These are phyloP conservation scores for Drosophila azteca DNA, from an alignment of 1,140 invertebrate genomes.

Conservation along the genomic window DNA sequence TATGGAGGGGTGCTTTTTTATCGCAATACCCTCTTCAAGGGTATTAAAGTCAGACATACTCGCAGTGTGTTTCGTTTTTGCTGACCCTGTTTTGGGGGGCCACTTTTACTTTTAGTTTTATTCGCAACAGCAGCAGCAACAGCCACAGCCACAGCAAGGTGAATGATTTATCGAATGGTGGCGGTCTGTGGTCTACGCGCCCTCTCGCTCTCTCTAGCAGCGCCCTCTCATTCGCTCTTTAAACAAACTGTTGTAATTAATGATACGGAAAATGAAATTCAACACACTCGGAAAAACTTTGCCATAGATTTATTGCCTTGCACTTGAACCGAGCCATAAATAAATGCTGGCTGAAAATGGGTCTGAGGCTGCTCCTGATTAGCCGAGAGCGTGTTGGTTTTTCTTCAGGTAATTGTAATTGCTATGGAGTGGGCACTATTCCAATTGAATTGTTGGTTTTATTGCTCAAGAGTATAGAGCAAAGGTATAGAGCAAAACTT, in stretches of 20 bases:
- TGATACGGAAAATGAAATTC: slow-evolving; percentile 55
- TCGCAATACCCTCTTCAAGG: no score
- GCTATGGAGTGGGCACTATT: background rate
- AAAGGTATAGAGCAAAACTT: background rate
- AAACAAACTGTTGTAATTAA: slow-evolving; percentile 52
- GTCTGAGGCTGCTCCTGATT: slow-evolving; percentile 17
- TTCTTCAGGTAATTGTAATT: slow-evolving; percentile 22
- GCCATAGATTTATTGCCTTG: slow-evolving; percentile 50
- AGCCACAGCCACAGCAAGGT: slow-evolving; percentile 36
- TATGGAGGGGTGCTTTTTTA: no score
- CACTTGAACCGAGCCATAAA: slow-evolving; percentile 50
- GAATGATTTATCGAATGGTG: slow-evolving; percentile 60
- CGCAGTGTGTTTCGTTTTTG: background rate
- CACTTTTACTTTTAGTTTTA: slow-evolving; percentile 40
- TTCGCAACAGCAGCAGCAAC: slow-evolving; percentile 25
- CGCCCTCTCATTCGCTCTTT: slow-evolving; percentile 18
- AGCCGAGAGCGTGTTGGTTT: slow-evolving; percentile 31
- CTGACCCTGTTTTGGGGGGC: slow-evolving; percentile 16
- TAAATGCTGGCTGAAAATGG: slow-evolving; percentile 39
- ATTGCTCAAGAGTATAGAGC: background rate
- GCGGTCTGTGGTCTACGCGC: slow-evolving; percentile 33
- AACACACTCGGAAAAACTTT: slow-evolving; percentile 47
- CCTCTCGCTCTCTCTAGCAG: slow-evolving; percentile 1
- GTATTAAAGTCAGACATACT: no score
- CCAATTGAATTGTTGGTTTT: background rate